phyloP scores from a whole-genome alignment of 2,113 vertebrate genomes.

The Stegostoma tigrinum region DNA sequence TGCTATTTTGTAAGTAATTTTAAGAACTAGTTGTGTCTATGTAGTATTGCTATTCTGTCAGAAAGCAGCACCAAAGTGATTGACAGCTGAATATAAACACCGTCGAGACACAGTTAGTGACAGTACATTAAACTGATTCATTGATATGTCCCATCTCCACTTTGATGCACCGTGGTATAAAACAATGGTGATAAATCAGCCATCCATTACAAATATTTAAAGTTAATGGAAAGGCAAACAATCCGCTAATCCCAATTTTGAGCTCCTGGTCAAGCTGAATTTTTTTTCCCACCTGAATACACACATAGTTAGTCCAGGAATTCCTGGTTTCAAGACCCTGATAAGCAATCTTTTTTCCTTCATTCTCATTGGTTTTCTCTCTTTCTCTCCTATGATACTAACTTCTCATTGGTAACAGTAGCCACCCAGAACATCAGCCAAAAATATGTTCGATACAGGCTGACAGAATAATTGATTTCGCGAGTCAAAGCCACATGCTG shows the following conservation, averaged over 20 bases:
- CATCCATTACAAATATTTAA: not conserved
- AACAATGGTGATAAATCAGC: not conserved
- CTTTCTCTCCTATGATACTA: not conserved
- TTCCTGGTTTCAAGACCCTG: not conserved
- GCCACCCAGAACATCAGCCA: not conserved
- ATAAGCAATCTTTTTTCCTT: not conserved
- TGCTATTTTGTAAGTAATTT: conserved; percentile 77
- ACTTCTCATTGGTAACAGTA: not conserved
- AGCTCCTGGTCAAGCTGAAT: not conserved
- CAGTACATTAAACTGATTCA: not conserved
- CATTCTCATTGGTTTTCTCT: not conserved
- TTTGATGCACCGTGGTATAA: not conserved
- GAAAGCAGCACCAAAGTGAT: not conserved
- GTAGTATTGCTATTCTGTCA: not conserved
- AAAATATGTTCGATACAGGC: not conserved
- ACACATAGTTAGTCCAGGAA: not conserved
- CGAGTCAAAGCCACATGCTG: not conserved
- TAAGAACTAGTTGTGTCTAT: not conserved
- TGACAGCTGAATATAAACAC: not conserved
- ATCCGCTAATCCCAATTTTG: not conserved
- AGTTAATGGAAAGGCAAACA: not conserved
- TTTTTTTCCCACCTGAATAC: not conserved
- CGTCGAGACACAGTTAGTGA: not conserved
- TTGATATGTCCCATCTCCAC: not conserved
- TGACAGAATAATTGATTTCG: not conserved